Conservation (phyloP, 2,888 invertebrate species). For the Melanargia galathea region DNA sequence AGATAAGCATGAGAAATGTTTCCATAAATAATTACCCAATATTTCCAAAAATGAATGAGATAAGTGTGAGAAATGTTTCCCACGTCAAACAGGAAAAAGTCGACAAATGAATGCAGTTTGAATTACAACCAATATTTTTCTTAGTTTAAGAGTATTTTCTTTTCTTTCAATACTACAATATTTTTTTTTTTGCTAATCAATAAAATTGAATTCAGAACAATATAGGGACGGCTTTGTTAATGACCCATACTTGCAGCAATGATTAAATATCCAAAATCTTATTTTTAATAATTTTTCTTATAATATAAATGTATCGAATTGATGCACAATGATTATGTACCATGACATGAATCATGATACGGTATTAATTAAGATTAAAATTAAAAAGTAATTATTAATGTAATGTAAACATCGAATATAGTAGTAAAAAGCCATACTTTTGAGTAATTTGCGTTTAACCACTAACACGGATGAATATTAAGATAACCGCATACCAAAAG, state of each 20-base stretch:
- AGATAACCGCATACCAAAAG: neutral
- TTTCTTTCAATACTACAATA: neutral
- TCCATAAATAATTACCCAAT: too few species aligned
- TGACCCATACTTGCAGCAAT: constrained; percentile 1
- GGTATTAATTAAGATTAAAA: neutral
- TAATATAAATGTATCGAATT: neutral
- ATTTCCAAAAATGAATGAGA: too few species aligned
- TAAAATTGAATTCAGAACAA: neutral
- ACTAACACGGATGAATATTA: constrained; percentile 7
- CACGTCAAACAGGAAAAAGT: too few species aligned
- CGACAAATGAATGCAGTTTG: too few species aligned
- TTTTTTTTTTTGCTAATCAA: neutral
- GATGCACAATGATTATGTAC: neutral
- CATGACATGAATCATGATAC: neutral
- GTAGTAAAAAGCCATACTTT: neutral
- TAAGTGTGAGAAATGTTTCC: too few species aligned
- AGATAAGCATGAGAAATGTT: too few species aligned
- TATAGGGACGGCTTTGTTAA: neutral
- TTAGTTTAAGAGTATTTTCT: too few species aligned
- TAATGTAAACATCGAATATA: neutral
- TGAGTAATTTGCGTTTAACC: neutral
- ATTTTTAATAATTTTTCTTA: neutral
- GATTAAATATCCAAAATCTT: constrained; percentile 4
- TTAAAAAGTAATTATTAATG: too few species aligned
- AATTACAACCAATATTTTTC: too few species aligned